Base-by-base conservation (phyloP, 2,888 invertebrate species). In the Plebejus argus region DNA sequence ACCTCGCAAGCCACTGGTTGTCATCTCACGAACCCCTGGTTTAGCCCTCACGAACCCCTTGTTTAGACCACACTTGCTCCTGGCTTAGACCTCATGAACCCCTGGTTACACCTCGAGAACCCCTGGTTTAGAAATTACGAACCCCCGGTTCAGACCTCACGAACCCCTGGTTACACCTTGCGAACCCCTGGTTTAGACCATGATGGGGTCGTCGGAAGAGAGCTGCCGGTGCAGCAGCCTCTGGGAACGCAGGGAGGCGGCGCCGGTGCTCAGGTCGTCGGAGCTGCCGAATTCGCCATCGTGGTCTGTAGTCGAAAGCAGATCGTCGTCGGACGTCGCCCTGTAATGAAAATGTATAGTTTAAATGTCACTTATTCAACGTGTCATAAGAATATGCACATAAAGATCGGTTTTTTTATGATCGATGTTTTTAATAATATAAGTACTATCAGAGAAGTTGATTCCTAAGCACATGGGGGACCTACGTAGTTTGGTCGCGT, bases 321-420 rank as follows among this genome's bases (percentile, higher is more conserved):
- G 94, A 90, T 98, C 98, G 88, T 98, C 98, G 89, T 98, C 98
- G 0, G 98, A 98, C 75, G 97, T 97, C 70, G 97, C 96, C 83
- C 97, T 96, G 86, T 23, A n/a, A 58, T 8, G n/a, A 58, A 61
- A 61, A 5, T 1, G 8, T 2, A 8, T 10, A 39, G 1, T 39
- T 10, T 39, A 7, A 39, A 39, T 39, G 39, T 39, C 39, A 39
- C 39, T 39, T 45, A 45, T 45, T 45, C 10, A 45, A 0, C 10
- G 39, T 45, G 39, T 10, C 10, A 45, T 45, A 45, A 45, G 10
- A 45, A 45, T 45, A 39, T 2, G 39, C 39, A 39, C 39, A 45
- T 10, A 0, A 10, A 10, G 39, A 28, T 28, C 28, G 28, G 28
- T 28, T 28, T 28, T 28, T 28, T 28, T 1, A 28, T 28, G 28